Base-by-base conservation (phyloP, 1,140 invertebrate genomes). In the Rhyzopertha dominica region DNA sequence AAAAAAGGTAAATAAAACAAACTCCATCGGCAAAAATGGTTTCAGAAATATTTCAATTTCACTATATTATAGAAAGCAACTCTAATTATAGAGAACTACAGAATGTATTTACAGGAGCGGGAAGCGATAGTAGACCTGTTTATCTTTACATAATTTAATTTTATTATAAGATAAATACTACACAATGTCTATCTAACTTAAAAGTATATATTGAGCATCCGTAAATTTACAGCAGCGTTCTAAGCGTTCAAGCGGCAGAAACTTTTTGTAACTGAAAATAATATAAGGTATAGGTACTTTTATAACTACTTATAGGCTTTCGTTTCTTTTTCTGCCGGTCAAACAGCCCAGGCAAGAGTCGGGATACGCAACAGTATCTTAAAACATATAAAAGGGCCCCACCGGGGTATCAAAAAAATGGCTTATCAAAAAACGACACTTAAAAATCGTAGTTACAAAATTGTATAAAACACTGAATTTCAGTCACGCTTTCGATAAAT, bases 141-240 rank as follows among this genome's bases (percentile, higher is more conserved):
- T n/a, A n/a, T n/a, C n/a, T 61, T 61, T 68, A 69, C 48, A 68
- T 60, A 60, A 59, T 63, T 62, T 59, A 61, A n/a, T n/a, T 65
- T 63, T 51, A 57, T 54, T 60, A 51, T 57, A 57, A 61, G 61
- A 65, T 66, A 66, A 66, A 65, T 65, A 66, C 61, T 66, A 66
- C 61, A 63, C n/a, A n/a, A n/a, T n/a, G n/a, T n/a, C n/a, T 65
- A 61, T 46, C 56, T 58, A 62, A 66, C 53, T 59, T 62, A 62
- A 53, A 50, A 48, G 51, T 62, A 62, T 55, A 60, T 64, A 63
- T 65, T 66, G 64, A 66, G 64, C 64, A 66, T 66, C 61, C 61
- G 44, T 56, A 58, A 66, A 65, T 66, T 65, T 66, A 66, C 64
- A 66, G 52, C 51, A 50, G 32, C 35, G 46, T 53, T 62, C 64